phyloP scores from a whole-genome alignment of 2,797 vertebrate species.

The Hapalemur alaotrensis region DNA sequence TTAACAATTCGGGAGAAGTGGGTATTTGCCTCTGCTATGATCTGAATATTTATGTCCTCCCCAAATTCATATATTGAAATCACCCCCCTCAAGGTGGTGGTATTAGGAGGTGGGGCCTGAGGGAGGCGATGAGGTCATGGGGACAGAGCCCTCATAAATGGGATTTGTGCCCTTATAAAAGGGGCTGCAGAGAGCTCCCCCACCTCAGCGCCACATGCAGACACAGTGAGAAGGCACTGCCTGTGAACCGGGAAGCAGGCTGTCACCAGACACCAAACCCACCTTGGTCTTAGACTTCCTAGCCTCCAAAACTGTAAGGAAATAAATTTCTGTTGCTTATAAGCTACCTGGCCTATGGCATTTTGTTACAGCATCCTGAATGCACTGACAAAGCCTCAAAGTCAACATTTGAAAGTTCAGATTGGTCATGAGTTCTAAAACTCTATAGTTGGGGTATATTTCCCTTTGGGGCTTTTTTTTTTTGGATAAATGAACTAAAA shows the following conservation, averaged over 20 bases:
- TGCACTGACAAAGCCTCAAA: neutral
- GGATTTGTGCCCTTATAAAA: neutral
- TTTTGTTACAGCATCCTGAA: neutral
- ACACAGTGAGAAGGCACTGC: fast-evolving
- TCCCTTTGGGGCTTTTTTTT: neutral
- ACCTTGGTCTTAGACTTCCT: neutral
- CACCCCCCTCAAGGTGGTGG: neutral
- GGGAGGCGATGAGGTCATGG: neutral
- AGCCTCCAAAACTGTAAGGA: neutral
- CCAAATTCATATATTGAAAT: neutral
- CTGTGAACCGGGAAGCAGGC: no score
- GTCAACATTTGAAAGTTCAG: neutral
- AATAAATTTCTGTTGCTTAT: neutral
- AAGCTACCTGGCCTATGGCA: neutral
- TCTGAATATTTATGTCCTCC: neutral
- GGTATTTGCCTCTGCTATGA: neutral
- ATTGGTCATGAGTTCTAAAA: neutral
- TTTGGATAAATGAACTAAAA: neutral
- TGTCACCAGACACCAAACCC: neutral
- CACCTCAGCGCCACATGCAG: fast-evolving
- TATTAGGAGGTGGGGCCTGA: no score
- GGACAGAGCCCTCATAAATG: neutral
- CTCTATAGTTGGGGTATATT: neutral
- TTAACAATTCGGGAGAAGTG: neutral
- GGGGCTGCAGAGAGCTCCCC: neutral